phyloP scores from a whole-genome alignment of 2,113 vertebrate species.

The Brachirus orientalis region DNA sequence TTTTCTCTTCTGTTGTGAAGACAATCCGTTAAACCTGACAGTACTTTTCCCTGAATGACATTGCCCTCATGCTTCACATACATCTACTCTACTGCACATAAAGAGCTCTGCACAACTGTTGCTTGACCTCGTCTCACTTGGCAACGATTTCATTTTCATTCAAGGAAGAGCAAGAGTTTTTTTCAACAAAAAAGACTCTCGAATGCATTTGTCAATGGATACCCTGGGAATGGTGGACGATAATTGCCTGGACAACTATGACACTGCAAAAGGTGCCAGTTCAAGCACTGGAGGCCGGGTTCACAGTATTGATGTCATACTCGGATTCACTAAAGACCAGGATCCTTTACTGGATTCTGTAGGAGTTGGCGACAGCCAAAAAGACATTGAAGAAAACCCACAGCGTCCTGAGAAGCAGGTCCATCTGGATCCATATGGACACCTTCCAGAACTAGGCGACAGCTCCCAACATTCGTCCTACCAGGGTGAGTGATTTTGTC shows the following conservation, averaged over 20 bases:
- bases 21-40: slow-evolving; percentile 8
- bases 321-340: slow-evolving; percentile 86
- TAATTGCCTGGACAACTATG: slow-evolving; percentile 81
- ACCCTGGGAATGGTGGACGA: slow-evolving; percentile 82
- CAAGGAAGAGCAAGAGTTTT: slow-evolving; percentile 34
- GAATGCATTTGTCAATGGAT: slow-evolving; percentile 86
- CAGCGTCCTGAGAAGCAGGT: slow-evolving; percentile 59
- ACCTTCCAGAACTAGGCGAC: slow-evolving; percentile 74
- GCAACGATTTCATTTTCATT: slow-evolving; percentile 6
- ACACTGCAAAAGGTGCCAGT: slow-evolving; percentile 80
- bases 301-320: slow-evolving; percentile 85
- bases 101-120: slow-evolving; percentile 13
- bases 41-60: slow-evolving; percentile 30
- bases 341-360: slow-evolving; percentile 76
- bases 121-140: slow-evolving; percentile 17
- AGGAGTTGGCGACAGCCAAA: slow-evolving; percentile 58
- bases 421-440: slow-evolving; percentile 53
- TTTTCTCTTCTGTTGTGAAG: slow-evolving; percentile 27
- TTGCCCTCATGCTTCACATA: slow-evolving; percentile 4
- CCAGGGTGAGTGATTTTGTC: slow-evolving; percentile 72
- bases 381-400: slow-evolving; percentile 49
- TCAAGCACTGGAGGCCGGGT: slow-evolving; percentile 73
- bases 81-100: slow-evolving; percentile 7
- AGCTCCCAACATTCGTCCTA: slow-evolving; percentile 57
- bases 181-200: slow-evolving; percentile 56